A percentile compares a stretch with the other conserved stretches of the same genome.
Evolutionary conservation across 2,797 vertebrate genomes (phyloP).

Genomic region (Discoglossus pictus): DNA sequence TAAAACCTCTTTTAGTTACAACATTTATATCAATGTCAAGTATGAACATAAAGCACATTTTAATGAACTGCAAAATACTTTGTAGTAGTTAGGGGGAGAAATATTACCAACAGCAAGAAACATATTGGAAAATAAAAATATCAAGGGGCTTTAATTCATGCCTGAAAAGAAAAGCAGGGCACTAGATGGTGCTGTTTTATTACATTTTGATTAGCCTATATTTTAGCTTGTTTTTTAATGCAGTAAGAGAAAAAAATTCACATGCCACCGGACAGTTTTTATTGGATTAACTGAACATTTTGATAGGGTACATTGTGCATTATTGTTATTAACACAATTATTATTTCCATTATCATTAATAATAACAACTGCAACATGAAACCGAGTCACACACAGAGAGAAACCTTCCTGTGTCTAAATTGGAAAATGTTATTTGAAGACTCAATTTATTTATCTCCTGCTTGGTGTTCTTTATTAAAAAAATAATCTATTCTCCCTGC

Average conservation of each 20-base stretch:
- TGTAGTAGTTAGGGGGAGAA: conserved; percentile 45
- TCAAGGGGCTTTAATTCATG: conserved; percentile 42
- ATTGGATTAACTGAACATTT: conserved; percentile 43
- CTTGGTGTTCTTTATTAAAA: conserved; percentile 22
- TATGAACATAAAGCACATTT: conserved; percentile 49
- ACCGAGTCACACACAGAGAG: conserved; percentile 7
- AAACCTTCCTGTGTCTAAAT: conserved; percentile 16
- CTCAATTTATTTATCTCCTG: conserved; percentile 32
- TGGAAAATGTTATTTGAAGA: conserved; percentile 29
- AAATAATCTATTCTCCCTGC: conserved; percentile 11
- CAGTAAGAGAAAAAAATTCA: not conserved
- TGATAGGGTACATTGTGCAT: conserved; percentile 48
- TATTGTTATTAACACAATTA: conserved; percentile 50
- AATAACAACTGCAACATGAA: conserved; percentile 39
- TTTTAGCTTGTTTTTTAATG: not conserved
- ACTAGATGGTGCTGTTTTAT: conserved; percentile 63
- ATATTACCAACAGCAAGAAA: conserved; percentile 49
- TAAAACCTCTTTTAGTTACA: conserved; percentile 45
- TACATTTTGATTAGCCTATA: conserved; percentile 7
- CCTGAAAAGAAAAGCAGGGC: not conserved
- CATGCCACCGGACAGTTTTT: conserved; percentile 24
- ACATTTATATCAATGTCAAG: conserved; percentile 50
- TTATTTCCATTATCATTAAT: conserved; percentile 46
- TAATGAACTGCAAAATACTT: conserved; percentile 51
- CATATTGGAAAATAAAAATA: conserved; percentile 52